Conservation (phyloP, 2,113 vertebrate genomes). For the Marcusenius ussheri region DNA sequence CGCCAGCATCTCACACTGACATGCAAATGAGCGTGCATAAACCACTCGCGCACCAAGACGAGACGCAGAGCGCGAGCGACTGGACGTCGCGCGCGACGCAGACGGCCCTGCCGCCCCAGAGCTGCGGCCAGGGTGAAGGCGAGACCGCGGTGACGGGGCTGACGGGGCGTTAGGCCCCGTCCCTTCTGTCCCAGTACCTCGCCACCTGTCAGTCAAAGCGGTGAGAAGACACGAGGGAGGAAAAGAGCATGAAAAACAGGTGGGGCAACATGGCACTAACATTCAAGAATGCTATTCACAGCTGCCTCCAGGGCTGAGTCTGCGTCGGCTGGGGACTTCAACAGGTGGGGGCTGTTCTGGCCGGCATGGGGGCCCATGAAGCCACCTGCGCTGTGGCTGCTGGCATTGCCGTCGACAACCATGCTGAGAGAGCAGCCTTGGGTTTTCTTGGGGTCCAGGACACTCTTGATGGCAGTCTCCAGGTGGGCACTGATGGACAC, state of each 20-base stretch:
- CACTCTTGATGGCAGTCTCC: conserved; percentile 76
- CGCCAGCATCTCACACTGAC: background rate
- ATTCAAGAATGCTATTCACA: conserved; percentile 99
- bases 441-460: conserved; percentile 76
- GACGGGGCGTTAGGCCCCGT: background rate
- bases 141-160: background rate
- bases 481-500: conserved; percentile 62
- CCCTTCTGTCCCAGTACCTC: background rate
- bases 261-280: conserved; percentile 62
- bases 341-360: conserved; percentile 29
- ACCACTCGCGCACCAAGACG: background rate
- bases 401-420: background rate
- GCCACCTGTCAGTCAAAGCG: background rate
- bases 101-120: background rate
- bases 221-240: background rate
- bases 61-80: background rate
- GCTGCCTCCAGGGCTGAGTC: conserved; percentile 97
- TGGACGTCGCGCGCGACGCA: background rate
- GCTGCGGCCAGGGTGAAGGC: background rate
- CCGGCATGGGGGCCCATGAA: conserved; percentile 32
- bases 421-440: conserved; percentile 51
- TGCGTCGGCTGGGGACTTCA: conserved; percentile 71
- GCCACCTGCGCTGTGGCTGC: background rate
- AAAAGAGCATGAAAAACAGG: background rate
- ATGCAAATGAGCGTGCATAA: background rate